phyloP scores from a whole-genome alignment of 2,797 vertebrate genomes.

The Leptatherina wallacei region DNA sequence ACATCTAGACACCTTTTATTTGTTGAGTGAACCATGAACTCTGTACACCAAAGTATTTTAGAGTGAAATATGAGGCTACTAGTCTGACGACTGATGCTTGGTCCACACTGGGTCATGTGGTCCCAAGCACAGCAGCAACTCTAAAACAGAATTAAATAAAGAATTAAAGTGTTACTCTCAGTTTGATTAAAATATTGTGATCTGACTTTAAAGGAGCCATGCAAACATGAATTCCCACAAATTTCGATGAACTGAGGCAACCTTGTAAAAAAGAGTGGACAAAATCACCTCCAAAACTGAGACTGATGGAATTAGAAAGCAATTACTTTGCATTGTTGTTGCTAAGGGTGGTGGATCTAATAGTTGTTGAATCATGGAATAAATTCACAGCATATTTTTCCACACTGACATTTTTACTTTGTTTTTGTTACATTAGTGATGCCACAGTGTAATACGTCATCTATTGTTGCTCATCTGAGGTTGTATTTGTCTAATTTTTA shows the following conservation, averaged over 20 bases:
- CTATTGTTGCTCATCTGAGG: neutral
- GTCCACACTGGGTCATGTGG: too few relatives aligned
- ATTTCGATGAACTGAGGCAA: neutral
- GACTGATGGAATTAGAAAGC: neutral
- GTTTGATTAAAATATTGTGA: neutral
- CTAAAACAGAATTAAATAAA: too few relatives aligned
- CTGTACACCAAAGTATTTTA: too few relatives aligned
- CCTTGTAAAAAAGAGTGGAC: neutral
- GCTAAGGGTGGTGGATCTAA: neutral
- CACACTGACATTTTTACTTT: neutral
- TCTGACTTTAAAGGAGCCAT: neutral
- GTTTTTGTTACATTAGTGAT: neutral
- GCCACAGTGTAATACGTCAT: neutral
- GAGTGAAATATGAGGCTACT: too few relatives aligned
- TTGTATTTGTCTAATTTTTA: neutral
- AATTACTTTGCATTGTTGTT: neutral
- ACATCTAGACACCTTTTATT: neutral
- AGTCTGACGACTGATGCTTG: too few relatives aligned
- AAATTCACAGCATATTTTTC: neutral
- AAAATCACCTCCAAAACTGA: neutral
- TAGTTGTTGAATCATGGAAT: neutral
- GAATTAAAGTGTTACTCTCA: too few relatives aligned
- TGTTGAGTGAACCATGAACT: neutral
- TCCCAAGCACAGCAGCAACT: too few relatives aligned
- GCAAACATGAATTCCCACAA: neutral